These are phyloP conservation scores for Hippopotamyrus pictus DNA, from an alignment of 2,797 vertebrate genomes.

Conservation along the genomic window DNA sequence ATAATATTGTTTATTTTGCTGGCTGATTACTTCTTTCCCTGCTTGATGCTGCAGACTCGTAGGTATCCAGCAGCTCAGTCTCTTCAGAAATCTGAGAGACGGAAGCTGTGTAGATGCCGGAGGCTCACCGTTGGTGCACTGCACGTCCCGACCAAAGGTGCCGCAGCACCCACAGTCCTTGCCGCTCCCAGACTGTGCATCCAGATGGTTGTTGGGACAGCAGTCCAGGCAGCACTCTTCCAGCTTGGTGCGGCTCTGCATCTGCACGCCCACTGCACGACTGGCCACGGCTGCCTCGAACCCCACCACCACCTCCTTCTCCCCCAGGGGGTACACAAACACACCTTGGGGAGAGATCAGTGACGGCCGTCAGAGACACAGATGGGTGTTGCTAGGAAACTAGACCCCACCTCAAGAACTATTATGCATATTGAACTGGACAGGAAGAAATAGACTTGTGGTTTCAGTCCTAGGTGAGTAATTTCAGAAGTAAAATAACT, in stretches of 20 bases:
- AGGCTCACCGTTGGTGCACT: constrained; percentile 75
- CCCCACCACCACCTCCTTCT: constrained; percentile 82
- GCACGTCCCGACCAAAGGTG: constrained; percentile 58
- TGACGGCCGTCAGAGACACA: neutral
- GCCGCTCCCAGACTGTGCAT: constrained; percentile 59
- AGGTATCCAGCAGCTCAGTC: too few species aligned
- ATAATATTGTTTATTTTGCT: neutral
- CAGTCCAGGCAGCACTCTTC: constrained; percentile 80
- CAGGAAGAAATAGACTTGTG: neutral
- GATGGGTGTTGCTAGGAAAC: neutral
- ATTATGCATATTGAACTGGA: neutral
- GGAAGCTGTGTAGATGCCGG: neutral
- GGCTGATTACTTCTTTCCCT: neutral
- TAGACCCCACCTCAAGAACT: neutral
- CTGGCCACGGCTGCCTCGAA: constrained; percentile 78
- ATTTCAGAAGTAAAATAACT: neutral
- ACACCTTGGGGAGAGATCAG: constrained; percentile 59
- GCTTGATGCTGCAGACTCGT: neutral
- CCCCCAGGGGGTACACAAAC: constrained; percentile 89
- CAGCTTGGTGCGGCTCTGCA: constrained; percentile 71
- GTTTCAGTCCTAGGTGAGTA: neutral
- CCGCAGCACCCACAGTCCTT: constrained; percentile 65
- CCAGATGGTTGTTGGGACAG: constrained; percentile 52
- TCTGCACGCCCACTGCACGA: constrained; percentile 72
- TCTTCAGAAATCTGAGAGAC: neutral